Conservation (phyloP, 2,888 invertebrate species). For the Cephus pulcher region DNA sequence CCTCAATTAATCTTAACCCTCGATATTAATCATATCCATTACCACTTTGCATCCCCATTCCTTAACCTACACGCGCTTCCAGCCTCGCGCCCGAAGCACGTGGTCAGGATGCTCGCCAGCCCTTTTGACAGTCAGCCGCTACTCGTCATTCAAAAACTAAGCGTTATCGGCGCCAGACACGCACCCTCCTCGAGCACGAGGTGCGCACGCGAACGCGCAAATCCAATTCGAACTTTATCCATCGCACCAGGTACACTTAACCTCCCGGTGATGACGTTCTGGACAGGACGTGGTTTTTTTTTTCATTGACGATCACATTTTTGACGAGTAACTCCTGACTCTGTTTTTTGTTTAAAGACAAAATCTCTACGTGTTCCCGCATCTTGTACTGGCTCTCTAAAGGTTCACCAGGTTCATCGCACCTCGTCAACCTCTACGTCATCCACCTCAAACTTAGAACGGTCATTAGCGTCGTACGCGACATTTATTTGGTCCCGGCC, state of each 20-base stretch:
- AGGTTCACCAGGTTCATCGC: constrained; percentile 40
- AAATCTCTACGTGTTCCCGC: neutral
- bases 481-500: constrained; percentile 35
- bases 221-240: neutral
- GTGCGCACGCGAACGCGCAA: neutral
- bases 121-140: neutral
- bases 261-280: neutral
- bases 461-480: constrained; percentile 50
- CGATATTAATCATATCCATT: neutral
- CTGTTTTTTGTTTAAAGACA: neutral
- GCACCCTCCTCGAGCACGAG: neutral
- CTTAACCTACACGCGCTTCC: neutral
- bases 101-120: neutral
- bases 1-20: constrained; percentile 4
- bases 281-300: neutral
- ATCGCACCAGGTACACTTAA: neutral
- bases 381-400: neutral
- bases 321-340: neutral
- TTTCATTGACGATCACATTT: neutral
- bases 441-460: constrained; percentile 52
- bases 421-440: constrained; percentile 35
- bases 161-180: neutral
- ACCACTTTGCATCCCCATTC: neutral
- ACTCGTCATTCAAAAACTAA: neutral
- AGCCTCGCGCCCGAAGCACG: neutral